Evolutionary conservation across 1,140 invertebrate genomes (phyloP).

Genomic region (Platyura marginata): DNA sequence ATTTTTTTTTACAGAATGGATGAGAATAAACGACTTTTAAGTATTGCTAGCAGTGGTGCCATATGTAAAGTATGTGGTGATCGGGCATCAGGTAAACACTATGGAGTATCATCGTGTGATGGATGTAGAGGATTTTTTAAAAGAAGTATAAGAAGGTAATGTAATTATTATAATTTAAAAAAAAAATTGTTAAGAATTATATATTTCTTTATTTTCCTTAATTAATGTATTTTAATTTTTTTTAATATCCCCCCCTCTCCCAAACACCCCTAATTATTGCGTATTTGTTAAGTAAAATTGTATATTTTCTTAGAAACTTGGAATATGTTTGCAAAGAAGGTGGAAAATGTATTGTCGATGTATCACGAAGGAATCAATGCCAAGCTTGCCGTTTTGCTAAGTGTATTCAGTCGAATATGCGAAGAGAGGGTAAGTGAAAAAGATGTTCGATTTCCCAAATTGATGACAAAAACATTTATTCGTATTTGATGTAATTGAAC

Average conservation of each 20-base stretch:
- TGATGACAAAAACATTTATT: background rate
- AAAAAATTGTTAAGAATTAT: background rate
- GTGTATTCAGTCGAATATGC: conserved; percentile 87
- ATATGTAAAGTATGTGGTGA: conserved; percentile 70
- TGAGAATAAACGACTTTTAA: too few species aligned
- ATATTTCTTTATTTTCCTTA: conserved; percentile 2
- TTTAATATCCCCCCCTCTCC: too few species aligned
- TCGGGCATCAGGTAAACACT: conserved; percentile 83
- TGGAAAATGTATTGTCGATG: conserved; percentile 75
- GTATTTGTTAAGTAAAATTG: too few species aligned
- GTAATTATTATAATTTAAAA: background rate
- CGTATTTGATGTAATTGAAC: background rate
- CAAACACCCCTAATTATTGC: too few species aligned
- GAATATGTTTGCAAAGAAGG: conserved; percentile 89
- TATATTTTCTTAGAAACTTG: conserved; percentile 50
- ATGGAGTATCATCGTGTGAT: conserved; percentile 66
- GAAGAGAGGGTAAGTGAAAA: conserved; percentile 67
- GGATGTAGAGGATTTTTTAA: conserved; percentile 89
- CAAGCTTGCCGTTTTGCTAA: conserved; percentile 88
- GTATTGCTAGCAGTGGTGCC: too few species aligned
- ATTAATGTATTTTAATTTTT: too few species aligned
- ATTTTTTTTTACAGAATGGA: too few species aligned
- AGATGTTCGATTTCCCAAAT: too few species aligned
- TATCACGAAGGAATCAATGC: conserved; percentile 82
- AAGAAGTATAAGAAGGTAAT: conserved; percentile 61